Percentiles rank a stretch among this genome's conserved stretches.
phyloP scores from a whole-genome alignment of 2,888 invertebrate species.

The Gordius sp. region DNA sequence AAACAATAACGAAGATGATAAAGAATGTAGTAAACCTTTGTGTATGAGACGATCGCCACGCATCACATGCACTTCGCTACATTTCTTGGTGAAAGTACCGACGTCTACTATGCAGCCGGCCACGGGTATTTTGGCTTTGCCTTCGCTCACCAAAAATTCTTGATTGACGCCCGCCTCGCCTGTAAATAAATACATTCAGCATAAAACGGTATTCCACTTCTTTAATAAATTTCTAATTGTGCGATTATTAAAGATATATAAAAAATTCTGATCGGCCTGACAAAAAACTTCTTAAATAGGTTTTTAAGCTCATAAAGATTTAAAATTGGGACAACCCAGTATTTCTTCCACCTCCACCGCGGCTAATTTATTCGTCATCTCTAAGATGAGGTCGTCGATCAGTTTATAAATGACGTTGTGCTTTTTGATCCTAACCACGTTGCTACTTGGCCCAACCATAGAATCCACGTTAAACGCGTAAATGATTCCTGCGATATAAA shows the following conservation, averaged over 20 bases:
- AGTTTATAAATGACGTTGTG: slow-evolving; percentile 75
- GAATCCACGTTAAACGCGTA: slow-evolving; percentile 26
- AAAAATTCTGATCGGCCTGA: background rate
- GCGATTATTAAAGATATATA: no score
- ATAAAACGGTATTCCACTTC: no score
- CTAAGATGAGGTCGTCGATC: slow-evolving; percentile 54
- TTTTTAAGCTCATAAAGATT: background rate
- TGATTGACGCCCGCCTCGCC: slow-evolving; percentile 62
- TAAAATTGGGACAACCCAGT: slow-evolving; percentile 36
- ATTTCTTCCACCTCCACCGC: slow-evolving; percentile 45
- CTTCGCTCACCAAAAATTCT: slow-evolving; percentile 50
- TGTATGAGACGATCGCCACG: background rate
- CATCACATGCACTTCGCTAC: background rate
- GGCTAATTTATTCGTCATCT: slow-evolving; percentile 47
- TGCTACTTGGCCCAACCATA: slow-evolving; percentile 27
- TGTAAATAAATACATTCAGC: slow-evolving; percentile 25
- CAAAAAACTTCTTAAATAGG: background rate
- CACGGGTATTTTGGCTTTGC: slow-evolving; percentile 47
- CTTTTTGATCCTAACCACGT: slow-evolving; percentile 37
- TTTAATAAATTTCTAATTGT: no score
- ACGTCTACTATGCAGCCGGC: slow-evolving; percentile 42
- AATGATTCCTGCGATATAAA: slow-evolving; percentile 26
- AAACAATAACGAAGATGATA: no score
- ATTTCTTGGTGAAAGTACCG: slow-evolving; percentile 10
- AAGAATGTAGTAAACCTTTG: no score